A percentile compares a stretch with the other conserved stretches of the same genome.
These are phyloP conservation scores for Rhingia campestris DNA, from an alignment of 2,888 invertebrate species.

Conservation along the genomic window DNA sequence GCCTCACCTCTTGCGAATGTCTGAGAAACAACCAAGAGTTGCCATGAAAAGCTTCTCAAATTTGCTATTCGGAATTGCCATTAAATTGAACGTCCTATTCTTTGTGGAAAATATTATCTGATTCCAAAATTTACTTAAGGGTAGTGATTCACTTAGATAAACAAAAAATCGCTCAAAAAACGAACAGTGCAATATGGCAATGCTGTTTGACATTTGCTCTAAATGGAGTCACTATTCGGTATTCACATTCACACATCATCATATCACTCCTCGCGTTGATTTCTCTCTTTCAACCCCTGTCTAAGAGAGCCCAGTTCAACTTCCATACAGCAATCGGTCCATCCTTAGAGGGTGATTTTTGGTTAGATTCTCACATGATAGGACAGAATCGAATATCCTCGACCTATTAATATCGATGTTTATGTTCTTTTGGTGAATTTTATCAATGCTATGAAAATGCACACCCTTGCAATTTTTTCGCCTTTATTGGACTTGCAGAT, in stretches of 20 bases:
- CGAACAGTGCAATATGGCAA: neutral
- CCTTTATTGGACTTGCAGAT: no score
- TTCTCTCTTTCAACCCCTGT: slow-evolving; percentile 31
- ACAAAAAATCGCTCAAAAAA: neutral
- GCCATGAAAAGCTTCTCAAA: no score
- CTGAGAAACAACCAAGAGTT: no score
- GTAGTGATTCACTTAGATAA: no score
- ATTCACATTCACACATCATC: slow-evolving; percentile 5
- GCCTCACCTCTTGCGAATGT: no score
- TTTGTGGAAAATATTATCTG: no score
- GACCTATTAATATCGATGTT: slow-evolving; percentile 49
- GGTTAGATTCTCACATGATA: slow-evolving; percentile 13
- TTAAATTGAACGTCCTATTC: no score
- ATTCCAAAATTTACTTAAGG: no score
- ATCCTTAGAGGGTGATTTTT: slow-evolving; percentile 11
- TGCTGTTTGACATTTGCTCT: slow-evolving; percentile 14
- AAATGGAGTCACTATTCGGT: slow-evolving; percentile 18
- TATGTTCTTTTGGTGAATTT: slow-evolving; percentile 35
- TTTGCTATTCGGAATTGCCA: no score
- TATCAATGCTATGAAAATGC: slow-evolving; percentile 27
- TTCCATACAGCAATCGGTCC: slow-evolving; percentile 3
- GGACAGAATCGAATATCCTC: slow-evolving; percentile 22
- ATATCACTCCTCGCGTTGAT: slow-evolving; percentile 16
- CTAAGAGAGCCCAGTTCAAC: slow-evolving; percentile 27
- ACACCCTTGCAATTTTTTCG: slow-evolving; percentile 29